phyloP scores from a whole-genome alignment of 2,888 invertebrate genomes.

The Catocala fraxini region DNA sequence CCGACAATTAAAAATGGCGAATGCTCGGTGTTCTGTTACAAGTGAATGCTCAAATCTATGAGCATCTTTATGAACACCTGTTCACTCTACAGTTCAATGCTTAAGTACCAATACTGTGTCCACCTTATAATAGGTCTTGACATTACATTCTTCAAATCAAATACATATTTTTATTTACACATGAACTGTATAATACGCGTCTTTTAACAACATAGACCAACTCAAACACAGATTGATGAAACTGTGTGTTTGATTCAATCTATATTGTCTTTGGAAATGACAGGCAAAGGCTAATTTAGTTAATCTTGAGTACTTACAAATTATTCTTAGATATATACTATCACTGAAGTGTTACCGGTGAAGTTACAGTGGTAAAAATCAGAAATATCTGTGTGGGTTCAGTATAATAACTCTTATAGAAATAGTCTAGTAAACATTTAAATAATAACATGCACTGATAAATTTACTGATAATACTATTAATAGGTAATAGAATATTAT shows the following conservation, averaged over 20 bases:
- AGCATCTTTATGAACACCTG: neutral
- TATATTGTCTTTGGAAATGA: neutral
- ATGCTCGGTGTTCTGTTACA: too few species aligned
- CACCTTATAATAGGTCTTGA: neutral
- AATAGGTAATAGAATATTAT: too few species aligned
- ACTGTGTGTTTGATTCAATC: constrained; percentile 1
- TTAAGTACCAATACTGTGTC: neutral
- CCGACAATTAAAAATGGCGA: too few species aligned
- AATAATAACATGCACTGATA: too few species aligned
- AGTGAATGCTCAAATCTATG: too few species aligned
- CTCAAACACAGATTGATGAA: neutral
- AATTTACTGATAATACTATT: too few species aligned
- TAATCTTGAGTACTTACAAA: constrained; percentile 35
- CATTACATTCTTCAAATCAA: neutral
- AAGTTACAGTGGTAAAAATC: constrained; percentile 3
- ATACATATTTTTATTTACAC: neutral
- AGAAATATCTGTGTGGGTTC: neutral
- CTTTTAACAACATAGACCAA: neutral
- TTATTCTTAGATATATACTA: constrained; percentile 32
- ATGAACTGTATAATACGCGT: neutral
- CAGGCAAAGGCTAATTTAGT: neutral
- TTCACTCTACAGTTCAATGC: too few species aligned
- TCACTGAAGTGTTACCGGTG: constrained; percentile 24
- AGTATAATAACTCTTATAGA: neutral
- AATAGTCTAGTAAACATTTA: neutral